Evolutionary conservation across 2,113 vertebrate species (phyloP).

Genomic region (Rhinopithecus roxellana): DNA sequence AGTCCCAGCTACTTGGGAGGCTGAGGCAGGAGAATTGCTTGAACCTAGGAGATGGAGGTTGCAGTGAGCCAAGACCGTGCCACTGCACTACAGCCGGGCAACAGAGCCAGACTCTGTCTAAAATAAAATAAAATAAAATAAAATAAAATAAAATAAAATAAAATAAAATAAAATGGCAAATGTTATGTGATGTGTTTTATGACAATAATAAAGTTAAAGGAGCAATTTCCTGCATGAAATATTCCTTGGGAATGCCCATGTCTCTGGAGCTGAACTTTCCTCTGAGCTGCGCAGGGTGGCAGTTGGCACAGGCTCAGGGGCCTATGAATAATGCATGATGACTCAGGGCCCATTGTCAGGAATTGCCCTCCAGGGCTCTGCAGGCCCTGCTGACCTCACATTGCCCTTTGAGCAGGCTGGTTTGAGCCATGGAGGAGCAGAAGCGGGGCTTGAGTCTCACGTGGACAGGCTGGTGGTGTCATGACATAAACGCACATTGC

Average conservation of each 20-base stretch:
- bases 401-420: neutral
- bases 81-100: too few relatives aligned
- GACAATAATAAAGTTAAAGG: neutral
- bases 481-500: fast-evolving
- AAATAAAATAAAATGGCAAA: neutral
- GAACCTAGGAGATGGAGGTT: too few relatives aligned
- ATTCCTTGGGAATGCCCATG: neutral
- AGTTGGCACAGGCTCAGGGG: neutral
- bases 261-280: neutral
- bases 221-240: neutral
- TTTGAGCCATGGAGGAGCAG: neutral
- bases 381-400: neutral
- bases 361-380: neutral
- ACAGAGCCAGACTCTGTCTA: too few relatives aligned
- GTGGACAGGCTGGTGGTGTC: neutral
- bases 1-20: too few relatives aligned
- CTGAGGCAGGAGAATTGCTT: too few relatives aligned
- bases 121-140: too few relatives aligned
- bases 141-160: too few relatives aligned
- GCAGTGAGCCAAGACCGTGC: too few relatives aligned
- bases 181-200: neutral
- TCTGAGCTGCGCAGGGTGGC: neutral
- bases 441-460: neutral
- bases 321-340: neutral
- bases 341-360: neutral